Conservation (phyloP, 1,140 invertebrate genomes). For the Drosophila bocqueti region DNA sequence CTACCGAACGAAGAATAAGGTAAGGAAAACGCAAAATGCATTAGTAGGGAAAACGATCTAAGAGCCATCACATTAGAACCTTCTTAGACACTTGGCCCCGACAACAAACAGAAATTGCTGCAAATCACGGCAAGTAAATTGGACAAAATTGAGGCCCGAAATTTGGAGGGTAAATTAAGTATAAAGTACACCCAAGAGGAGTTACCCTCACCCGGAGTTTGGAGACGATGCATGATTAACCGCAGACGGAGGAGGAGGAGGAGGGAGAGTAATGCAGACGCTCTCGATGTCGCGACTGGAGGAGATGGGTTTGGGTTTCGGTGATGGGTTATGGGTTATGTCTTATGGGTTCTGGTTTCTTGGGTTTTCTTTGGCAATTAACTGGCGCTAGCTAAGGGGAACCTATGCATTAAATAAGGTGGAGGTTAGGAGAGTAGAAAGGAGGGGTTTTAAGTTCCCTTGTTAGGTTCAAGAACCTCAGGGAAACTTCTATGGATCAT, state of each 20-base stretch:
- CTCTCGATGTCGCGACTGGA: slow-evolving; percentile 61
- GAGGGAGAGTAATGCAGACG: slow-evolving; percentile 30
- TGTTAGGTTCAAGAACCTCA: slow-evolving; percentile 29
- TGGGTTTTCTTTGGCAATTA: slow-evolving; percentile 62
- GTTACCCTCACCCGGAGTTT: not conserved
- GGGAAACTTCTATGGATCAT: not conserved
- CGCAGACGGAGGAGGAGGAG: slow-evolving; percentile 32
- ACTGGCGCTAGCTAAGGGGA: slow-evolving; percentile 69
- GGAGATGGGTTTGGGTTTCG: slow-evolving; percentile 29
- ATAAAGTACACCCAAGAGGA: slow-evolving; percentile 47
- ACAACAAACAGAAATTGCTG: slow-evolving; percentile 63
- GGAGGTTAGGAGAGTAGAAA: not conserved
- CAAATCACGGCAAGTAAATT: slow-evolving; percentile 81
- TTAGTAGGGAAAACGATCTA: slow-evolving; percentile 57
- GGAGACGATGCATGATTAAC: slow-evolving; percentile 50
- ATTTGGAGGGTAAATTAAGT: slow-evolving; percentile 71
- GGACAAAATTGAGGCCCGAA: slow-evolving; percentile 65
- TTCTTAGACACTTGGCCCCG: slow-evolving; percentile 77
- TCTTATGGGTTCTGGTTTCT: slow-evolving; percentile 35
- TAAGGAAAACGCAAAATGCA: slow-evolving; percentile 55
- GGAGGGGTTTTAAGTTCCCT: slow-evolving; percentile 13
- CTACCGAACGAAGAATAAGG: slow-evolving; percentile 25
- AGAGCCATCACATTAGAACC: slow-evolving; percentile 81
- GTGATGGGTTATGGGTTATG: slow-evolving; percentile 9
- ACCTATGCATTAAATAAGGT: slow-evolving; percentile 22